Conservation (phyloP, 2,113 vertebrate genomes). For the Alligator mississippiensis region DNA sequence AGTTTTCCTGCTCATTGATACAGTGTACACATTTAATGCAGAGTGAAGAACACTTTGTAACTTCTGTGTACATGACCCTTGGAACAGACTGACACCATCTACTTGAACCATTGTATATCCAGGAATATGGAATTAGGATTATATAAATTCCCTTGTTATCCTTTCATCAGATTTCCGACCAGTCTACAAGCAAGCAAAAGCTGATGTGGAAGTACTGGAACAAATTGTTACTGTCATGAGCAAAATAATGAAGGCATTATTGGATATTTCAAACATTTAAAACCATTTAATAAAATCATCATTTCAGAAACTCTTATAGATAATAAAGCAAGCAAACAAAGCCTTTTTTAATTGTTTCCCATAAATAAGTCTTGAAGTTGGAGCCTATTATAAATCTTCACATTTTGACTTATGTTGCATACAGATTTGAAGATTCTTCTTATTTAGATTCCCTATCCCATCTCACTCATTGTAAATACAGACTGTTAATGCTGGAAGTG, state of each 20-base stretch:
- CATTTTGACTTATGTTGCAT: slow-evolving; percentile 75
- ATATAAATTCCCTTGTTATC: slow-evolving; percentile 72
- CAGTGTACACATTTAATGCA: slow-evolving; percentile 80
- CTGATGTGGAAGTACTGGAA: slow-evolving; percentile 52
- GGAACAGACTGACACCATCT: slow-evolving; percentile 74
- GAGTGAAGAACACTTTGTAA: slow-evolving; percentile 79
- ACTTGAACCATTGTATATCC: slow-evolving; percentile 73
- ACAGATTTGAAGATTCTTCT: slow-evolving; percentile 67
- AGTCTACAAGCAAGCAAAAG: slow-evolving; percentile 68
- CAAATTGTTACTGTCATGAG: slow-evolving; percentile 72
- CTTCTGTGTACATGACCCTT: slow-evolving; percentile 81
- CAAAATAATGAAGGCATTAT: slow-evolving; percentile 74
- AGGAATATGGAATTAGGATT: slow-evolving; percentile 80
- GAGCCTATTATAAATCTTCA: slow-evolving; percentile 71
- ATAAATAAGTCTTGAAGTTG: slow-evolving; percentile 71
- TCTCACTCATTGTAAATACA: slow-evolving; percentile 77
- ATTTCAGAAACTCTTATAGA: slow-evolving; percentile 75
- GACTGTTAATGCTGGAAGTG: slow-evolving; percentile 79
- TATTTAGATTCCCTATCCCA: slow-evolving; percentile 48
- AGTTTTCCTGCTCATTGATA: slow-evolving; percentile 63
- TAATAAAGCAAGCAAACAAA: slow-evolving; percentile 72
- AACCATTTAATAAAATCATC: slow-evolving; percentile 62
- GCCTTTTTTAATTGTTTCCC: slow-evolving; percentile 70
- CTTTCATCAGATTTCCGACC: slow-evolving; percentile 72
- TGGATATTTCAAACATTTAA: slow-evolving; percentile 72